A percentile compares a stretch with the other conserved stretches of the same genome.
phyloP scores from a whole-genome alignment of 2,113 vertebrate species.

The Tretioscincus oriximinensis region DNA sequence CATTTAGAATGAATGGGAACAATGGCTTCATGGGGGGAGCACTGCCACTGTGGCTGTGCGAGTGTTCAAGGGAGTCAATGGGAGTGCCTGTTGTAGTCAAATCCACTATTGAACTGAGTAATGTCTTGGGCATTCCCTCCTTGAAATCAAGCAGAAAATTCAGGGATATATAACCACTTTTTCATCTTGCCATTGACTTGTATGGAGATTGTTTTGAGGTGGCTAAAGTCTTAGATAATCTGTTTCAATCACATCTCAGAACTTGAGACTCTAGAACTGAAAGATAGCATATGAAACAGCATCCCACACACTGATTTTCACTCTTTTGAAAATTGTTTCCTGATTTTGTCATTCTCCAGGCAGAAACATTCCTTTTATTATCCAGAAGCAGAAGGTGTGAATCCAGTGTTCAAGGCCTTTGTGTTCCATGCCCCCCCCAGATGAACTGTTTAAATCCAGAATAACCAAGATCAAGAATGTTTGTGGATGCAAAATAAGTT shows the following conservation, averaged over 20 bases:
- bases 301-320: not conserved
- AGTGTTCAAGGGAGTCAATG: slow-evolving; percentile 33
- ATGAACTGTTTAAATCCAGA: too few relatives aligned
- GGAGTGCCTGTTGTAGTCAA: slow-evolving; percentile 43
- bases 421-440: too few relatives aligned
- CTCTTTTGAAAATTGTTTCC: not conserved
- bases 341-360: too few relatives aligned
- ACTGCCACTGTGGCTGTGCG: slow-evolving; percentile 29
- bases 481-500: too few relatives aligned
- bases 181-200: slow-evolving; percentile 26
- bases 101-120: slow-evolving; percentile 47
- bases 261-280: not conserved
- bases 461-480: too few relatives aligned
- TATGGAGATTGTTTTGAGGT: fast-evolving
- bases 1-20: slow-evolving; percentile 53
- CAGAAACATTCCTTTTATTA: too few relatives aligned
- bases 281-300: not conserved
- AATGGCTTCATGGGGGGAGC: slow-evolving; percentile 53
- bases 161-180: slow-evolving; percentile 50
- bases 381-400: too few relatives aligned
- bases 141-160: slow-evolving; percentile 55
- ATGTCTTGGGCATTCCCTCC: slow-evolving; percentile 50
- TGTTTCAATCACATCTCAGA: not conserved
- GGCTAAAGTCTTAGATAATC: not conserved
- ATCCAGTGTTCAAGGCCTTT: too few relatives aligned